Percentiles rank a stretch among this genome's conserved stretches.
Evolutionary conservation across 2,888 invertebrate species (phyloP).

Genomic region (Lithosia quadra): DNA sequence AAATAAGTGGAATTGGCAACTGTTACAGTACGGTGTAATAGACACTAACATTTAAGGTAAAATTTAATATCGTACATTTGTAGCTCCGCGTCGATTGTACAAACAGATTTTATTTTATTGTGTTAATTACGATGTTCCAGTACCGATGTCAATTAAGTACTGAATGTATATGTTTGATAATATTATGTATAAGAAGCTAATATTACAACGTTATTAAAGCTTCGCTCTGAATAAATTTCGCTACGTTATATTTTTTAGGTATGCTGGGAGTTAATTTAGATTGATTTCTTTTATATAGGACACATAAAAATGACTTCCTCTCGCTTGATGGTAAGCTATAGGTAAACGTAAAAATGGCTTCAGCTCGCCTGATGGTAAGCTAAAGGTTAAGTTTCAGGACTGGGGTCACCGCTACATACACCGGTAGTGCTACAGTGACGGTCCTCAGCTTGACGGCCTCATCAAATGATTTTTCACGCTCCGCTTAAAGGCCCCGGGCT

Average conservation of each 20-base stretch:
- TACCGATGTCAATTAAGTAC: not conserved
- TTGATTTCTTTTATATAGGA: too few relatives aligned
- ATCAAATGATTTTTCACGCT: too few relatives aligned
- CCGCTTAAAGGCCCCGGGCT: too few relatives aligned
- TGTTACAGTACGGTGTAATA: slow-evolving; percentile 32
- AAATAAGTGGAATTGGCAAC: not conserved
- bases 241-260: not conserved
- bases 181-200: not conserved
- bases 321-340: too few relatives aligned
- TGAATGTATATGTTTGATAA: not conserved
- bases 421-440: too few relatives aligned
- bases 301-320: too few relatives aligned
- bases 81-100: slow-evolving; percentile 17
- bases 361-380: too few relatives aligned
- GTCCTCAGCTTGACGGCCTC: too few relatives aligned
- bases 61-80: slow-evolving; percentile 50
- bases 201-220: not conserved
- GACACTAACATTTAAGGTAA: slow-evolving; percentile 27
- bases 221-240: not conserved
- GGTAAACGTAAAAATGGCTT: too few relatives aligned
- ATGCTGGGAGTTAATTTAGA: too few relatives aligned
- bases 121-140: slow-evolving; percentile 28
- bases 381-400: too few relatives aligned
- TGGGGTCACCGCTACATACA: too few relatives aligned
- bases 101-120: slow-evolving; percentile 29